A percentile compares a stretch with the other conserved stretches of the same genome.
These are phyloP conservation scores for Electrophaes corylata DNA, from an alignment of 2,888 invertebrate species.

Conservation along the genomic window DNA sequence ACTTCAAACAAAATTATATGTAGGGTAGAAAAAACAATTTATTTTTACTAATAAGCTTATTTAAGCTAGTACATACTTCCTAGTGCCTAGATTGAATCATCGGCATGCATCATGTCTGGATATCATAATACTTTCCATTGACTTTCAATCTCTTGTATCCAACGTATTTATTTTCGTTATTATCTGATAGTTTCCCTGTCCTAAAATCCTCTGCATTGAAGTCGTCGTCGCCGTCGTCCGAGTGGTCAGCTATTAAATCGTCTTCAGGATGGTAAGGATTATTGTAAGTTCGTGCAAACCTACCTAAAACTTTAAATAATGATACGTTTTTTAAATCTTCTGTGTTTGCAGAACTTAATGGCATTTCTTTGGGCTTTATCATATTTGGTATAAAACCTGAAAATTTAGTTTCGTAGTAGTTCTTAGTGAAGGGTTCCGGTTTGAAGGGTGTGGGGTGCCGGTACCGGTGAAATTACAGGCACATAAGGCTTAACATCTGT, in stretches of 20 bases:
- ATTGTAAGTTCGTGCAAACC: neutral
- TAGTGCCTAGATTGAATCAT: too few species aligned
- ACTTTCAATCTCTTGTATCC: neutral
- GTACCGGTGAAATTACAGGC: too few species aligned
- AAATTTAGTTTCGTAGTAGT: too few species aligned
- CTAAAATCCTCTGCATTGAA: neutral
- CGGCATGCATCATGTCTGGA: neutral
- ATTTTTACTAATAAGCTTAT: too few species aligned
- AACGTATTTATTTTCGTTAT: neutral
- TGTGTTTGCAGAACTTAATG: neutral
- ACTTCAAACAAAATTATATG: too few species aligned
- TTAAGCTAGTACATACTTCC: too few species aligned
- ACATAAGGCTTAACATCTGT: too few species aligned
- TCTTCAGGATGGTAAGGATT: constrained; percentile 3
- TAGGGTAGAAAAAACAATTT: too few species aligned
- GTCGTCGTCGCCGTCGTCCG: neutral
- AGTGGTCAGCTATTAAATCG: neutral
- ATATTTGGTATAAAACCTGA: neutral
- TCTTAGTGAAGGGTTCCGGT: too few species aligned
- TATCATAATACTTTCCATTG: neutral
- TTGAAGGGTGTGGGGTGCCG: too few species aligned
- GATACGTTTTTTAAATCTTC: neutral
- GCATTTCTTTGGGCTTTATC: neutral
- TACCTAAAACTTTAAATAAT: neutral
- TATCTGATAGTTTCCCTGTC: neutral